These are phyloP conservation scores for Tachina grossa DNA, from an alignment of 2,888 invertebrate species.

Conservation along the genomic window DNA sequence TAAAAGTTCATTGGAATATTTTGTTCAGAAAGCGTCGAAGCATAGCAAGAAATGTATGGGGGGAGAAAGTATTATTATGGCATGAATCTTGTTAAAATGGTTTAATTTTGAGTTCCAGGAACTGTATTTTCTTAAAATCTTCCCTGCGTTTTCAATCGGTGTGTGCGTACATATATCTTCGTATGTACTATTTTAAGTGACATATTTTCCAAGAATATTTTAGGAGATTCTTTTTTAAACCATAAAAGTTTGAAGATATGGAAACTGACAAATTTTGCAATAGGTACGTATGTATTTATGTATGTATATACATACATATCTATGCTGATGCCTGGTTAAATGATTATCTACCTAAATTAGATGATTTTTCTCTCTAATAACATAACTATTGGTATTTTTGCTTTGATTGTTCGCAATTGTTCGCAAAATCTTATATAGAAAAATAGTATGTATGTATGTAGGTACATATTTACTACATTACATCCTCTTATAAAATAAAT, in stretches of 20 bases:
- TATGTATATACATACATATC: background rate
- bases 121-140: constrained; percentile 40
- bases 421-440: no score
- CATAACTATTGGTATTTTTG: no score
- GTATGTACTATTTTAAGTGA: constrained; percentile 5
- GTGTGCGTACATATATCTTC: background rate
- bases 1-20: constrained; percentile 51
- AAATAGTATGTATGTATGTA: no score
- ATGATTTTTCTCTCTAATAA: no score
- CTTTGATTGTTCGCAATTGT: no score
- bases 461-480: no score
- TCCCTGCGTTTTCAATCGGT: background rate
- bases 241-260: background rate
- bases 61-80: constrained; percentile 22
- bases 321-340: no score
- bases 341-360: no score
- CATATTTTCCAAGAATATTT: constrained; percentile 19
- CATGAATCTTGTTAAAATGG: constrained; percentile 44
- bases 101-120: constrained; percentile 47
- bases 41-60: background rate
- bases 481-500: no score
- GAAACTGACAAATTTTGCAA: background rate
- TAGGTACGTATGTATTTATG: background rate
- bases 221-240: constrained; percentile 6
- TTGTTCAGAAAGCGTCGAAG: constrained; percentile 14